Evolutionary conservation across 1,140 invertebrate species (phyloP), one percentile per base, ranked within the genome.

Genomic region (Drosophila ironensis): DNA sequence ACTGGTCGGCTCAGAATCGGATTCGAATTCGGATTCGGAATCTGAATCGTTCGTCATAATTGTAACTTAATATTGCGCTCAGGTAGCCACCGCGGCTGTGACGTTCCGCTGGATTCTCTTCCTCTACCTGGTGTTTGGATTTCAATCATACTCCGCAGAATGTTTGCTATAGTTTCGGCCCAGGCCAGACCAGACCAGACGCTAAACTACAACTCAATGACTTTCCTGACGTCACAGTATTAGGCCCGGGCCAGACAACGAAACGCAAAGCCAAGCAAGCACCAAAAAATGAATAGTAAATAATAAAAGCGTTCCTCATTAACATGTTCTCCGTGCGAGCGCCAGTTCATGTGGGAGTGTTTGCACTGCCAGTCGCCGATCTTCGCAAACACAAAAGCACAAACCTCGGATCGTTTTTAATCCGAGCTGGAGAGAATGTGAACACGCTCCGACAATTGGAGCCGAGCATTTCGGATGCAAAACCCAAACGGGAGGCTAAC

Each of bases 161-260:
- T 73, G 73, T 82, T 82, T 82, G 78, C 38, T 84, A 82, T 82
- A 73, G 68, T 73, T 82, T 70, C 40, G 48, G 11, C 30, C 70
- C 61, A 69, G 3, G 7, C 16, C 28, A 17, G 28, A 38, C 38
- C 20, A 33, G 27, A 41, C 40, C 59, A 67, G 56, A 70, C 41
- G 70, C 57, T 87, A 72, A 86, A 75, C 75, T 72, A 72, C 75
- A 69, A 74, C 77, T 86, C 80, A 86, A 86, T 86, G 80, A 87
- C 81, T 86, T 72, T 56, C 70, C 75, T 86, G 80, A 86, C 80
- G 80, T 86, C 81, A 86, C 63, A 80, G 80, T 87, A 75, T 86
- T 86, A 87, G 63, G 72, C 72, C 68, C 51, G 25, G 48, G 41
- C 56, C 63, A 41, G 33, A 35, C 45, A 25, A n/a, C n/a, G n/a